Evolutionary conservation across 2,797 vertebrate genomes (phyloP).

Genomic region (Lateolabrax maculatus): DNA sequence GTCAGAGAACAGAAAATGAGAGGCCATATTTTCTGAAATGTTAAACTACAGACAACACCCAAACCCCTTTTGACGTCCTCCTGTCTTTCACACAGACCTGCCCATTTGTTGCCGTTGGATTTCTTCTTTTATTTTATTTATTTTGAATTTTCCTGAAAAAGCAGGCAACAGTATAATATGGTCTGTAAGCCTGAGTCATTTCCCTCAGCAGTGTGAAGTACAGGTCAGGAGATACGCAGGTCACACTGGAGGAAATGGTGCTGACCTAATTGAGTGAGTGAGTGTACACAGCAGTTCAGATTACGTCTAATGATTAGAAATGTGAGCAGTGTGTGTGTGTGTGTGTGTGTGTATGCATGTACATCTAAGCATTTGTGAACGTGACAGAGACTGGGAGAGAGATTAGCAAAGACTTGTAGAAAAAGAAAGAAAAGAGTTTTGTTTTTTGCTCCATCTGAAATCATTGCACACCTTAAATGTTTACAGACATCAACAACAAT

Average conservation of each 20-base stretch:
- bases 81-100: not conserved
- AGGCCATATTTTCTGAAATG: too few species aligned
- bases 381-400: not conserved
- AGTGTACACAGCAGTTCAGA: constrained; percentile 45
- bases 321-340: constrained; percentile 23
- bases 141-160: constrained; percentile 8
- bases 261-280: constrained; percentile 45
- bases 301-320: constrained; percentile 50
- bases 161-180: constrained; percentile 5
- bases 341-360: not conserved
- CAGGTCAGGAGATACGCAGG: constrained; percentile 45
- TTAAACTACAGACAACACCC: too few species aligned
- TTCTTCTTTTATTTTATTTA: constrained; percentile 1
- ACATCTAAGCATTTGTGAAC: not conserved
- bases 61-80: not conserved
- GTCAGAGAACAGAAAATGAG: not conserved
- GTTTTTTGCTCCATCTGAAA: not conserved
- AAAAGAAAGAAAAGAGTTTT: not conserved
- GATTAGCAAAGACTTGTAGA: not conserved
- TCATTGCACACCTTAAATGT: too few species aligned
- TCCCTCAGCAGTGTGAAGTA: constrained; percentile 47
- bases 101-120: not conserved
- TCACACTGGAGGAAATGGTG: constrained; percentile 53
- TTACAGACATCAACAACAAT: too few species aligned
- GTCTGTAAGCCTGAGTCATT: constrained; percentile 27